Base-by-base conservation (phyloP, 2,888 invertebrate genomes). In the Xiphydria camelus region DNA sequence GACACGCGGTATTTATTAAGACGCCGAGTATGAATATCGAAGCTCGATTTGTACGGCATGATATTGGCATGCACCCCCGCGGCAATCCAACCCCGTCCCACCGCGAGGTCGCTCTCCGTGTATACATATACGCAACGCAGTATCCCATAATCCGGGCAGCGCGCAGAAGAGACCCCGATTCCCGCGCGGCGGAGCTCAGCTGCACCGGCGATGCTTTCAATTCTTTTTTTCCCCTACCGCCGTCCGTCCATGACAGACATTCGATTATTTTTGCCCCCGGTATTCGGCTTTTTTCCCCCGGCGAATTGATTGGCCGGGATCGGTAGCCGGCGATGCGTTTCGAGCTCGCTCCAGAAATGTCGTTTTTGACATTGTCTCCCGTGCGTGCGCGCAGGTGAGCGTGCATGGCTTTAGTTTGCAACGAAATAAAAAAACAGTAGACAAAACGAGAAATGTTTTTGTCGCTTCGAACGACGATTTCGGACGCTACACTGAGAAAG, bases 21-120 rank as follows among this genome's bases (percentile, higher is more conserved):
- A 55, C 55, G 51, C 47, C 38, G 49, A 51, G 50, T 55, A 55
- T 55, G 51, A 55, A 55, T 55, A 55, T 55, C 50, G 26, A 46
- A 48, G 48, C 46, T 51, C 43, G 51, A 47, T 47, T 51, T 47
- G 51, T 54, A 51, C 46, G 51, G 46, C 51, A 50, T 49, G 53
- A 57, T 57, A 57, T 57, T 57, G 57, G 51, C 51, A 39, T 49
- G 41, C 35, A 49, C 38, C 51, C 53, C 57, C 42, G 37, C 49
- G 55, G 46, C 51, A 49, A 47, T 50, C 48, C 51, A 49, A 42
- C 19, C 51, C 25, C 42, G 38, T 45, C 47, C 41, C 50, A 7
- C 23, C 36, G n/a, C n/a, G n/a, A n/a, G n/a, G n/a, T n/a, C n/a
- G n/a, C n/a, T n/a, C n/a, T n/a, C n/a, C n/a, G n/a, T n/a, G 10